Base-by-base conservation (phyloP, 2,797 vertebrate genomes). In the Naso thynnoides region DNA sequence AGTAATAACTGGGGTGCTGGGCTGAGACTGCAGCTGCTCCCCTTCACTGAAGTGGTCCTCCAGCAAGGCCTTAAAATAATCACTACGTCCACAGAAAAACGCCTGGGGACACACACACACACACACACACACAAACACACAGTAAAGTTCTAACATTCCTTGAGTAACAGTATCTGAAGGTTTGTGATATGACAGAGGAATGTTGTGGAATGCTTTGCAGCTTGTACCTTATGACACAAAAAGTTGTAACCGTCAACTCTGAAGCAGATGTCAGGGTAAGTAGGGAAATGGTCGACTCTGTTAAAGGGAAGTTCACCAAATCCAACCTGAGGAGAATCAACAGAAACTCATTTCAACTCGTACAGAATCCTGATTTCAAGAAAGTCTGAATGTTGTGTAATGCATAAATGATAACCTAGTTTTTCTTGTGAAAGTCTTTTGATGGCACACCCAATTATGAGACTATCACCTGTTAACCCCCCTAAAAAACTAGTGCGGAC, bases 11-110 rank as follows among this genome's bases (percentile, higher is more conserved):
- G 95, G 95, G 69, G 95, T 96, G 87, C 95, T 95, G 31, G 97
- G 97, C 38, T 95, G 94, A 0, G 95, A 95, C 83, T 93, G 95
- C 15, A 97, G 91, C 79, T 94, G 95, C 79, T 95, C 95, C 0
- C 95, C 97, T 88, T 99, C 98, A 23, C 94, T 94, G 89, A 99
- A 99, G 89, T 99, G 98, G 86, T 99, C 97, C 69, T 97, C 94
- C 84, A 99, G 84, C 50, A 99, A 87, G 11, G 98, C 98, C 88
- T 96, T 97, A 87, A 99, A 99, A 88, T 98, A 99, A 92, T 99
- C 98, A 59, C 98, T 99, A 29, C 97, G 96, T 58, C 98, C 96
- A 54, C 97, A 97, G 94, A 99, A 98, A 93, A 99, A 99, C 0
- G 94, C 96, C 98, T 99, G 88, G 18, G 64, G 57, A 73, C n/a